Percentiles rank a stretch among this genome's conserved stretches.
Conservation (phyloP, 2,113 vertebrate genomes). For the Ailurus styani region DNA sequence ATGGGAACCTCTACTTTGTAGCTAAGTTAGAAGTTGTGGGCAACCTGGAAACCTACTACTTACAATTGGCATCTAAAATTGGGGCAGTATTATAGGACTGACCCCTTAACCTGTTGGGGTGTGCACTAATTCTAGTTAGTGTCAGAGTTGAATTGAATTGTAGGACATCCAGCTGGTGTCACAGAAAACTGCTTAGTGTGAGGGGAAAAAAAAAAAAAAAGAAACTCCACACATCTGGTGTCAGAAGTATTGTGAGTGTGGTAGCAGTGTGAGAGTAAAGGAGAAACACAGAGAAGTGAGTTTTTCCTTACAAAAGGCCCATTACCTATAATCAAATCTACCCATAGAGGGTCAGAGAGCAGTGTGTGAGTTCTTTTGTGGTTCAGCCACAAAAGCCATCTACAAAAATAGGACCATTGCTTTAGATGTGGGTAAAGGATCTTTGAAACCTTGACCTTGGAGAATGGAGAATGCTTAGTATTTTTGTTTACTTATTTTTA, state of each 20-base stretch:
- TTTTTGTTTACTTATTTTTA: slow-evolving; percentile 19
- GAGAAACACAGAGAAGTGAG: background rate
- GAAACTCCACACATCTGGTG: background rate
- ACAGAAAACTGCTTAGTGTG: background rate
- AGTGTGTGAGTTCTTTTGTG: background rate
- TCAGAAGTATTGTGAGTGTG: background rate
- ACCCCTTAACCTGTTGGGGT: background rate
- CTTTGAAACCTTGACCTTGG: slow-evolving; percentile 4
- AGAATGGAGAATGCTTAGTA: background rate
- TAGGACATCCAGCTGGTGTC: background rate
- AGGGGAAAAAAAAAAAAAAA: background rate
- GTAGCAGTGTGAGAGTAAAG: background rate
- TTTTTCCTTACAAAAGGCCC: background rate
- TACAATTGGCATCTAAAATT: background rate
- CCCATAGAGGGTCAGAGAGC: background rate
- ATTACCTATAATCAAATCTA: background rate
- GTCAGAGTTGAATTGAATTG: background rate
- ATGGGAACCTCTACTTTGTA: background rate
- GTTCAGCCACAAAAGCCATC: background rate
- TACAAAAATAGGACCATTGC: background rate
- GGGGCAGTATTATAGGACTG: background rate
- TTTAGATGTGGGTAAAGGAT: slow-evolving; percentile 7
- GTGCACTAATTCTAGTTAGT: background rate
- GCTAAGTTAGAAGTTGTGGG: background rate
- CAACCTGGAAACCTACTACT: background rate